A percentile compares a stretch with the other conserved stretches of the same genome.
These are phyloP conservation scores for Gavia stellata DNA, from an alignment of 2,113 vertebrate genomes.

Conservation along the genomic window DNA sequence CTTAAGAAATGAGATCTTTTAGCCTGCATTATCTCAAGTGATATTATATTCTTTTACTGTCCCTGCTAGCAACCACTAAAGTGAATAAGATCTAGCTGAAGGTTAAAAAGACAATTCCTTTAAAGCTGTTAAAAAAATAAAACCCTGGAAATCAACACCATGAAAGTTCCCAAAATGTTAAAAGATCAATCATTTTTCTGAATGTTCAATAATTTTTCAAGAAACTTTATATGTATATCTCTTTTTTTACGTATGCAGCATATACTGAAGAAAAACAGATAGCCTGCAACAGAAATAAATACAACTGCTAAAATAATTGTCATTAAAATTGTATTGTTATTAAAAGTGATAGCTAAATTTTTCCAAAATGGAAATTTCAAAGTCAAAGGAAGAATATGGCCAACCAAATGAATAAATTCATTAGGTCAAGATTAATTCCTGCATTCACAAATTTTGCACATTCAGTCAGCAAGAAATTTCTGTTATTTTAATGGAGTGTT, in stretches of 20 bases:
- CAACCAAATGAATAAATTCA: background rate
- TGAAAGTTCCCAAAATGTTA: background rate
- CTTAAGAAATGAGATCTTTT: background rate
- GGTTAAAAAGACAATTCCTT: background rate
- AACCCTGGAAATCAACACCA: background rate
- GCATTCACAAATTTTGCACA: background rate
- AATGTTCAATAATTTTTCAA: background rate
- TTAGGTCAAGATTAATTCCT: background rate
- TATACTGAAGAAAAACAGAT: background rate
- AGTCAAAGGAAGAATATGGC: background rate
- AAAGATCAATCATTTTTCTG: background rate
- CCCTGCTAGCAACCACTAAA: background rate
- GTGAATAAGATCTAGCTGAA: background rate
- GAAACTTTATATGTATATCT: accelerated
- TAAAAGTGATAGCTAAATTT: background rate
- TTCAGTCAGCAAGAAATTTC: background rate
- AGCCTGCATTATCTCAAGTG: background rate
- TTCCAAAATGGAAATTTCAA: background rate
- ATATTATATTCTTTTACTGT: background rate
- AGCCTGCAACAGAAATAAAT: background rate
- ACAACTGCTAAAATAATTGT: background rate
- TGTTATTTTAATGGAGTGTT: background rate
- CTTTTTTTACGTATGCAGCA: background rate
- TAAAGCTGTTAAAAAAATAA: background rate
- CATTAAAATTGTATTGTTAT: background rate